Evolutionary conservation across 2,888 invertebrate genomes (phyloP).

Genomic region (Oscheius onirici): DNA sequence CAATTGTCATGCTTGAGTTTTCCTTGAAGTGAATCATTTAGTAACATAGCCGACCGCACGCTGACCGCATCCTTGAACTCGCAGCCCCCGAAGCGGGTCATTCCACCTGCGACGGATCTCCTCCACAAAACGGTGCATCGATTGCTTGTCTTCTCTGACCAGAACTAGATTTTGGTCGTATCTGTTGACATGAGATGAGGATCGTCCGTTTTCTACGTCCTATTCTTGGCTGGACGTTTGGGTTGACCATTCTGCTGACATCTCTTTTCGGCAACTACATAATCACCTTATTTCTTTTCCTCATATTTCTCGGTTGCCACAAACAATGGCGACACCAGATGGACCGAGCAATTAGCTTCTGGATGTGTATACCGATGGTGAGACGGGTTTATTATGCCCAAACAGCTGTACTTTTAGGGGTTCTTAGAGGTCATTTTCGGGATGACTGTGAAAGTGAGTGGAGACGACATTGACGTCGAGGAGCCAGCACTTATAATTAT

Average conservation of each 20-base stretch:
- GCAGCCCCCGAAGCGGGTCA: slow-evolving; percentile 21
- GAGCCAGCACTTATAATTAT: slow-evolving; percentile 84
- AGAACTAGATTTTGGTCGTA: background rate
- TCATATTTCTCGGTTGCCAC: slow-evolving; percentile 58
- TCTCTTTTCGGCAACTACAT: slow-evolving; percentile 67
- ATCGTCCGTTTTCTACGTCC: slow-evolving; percentile 39
- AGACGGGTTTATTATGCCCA: slow-evolving; percentile 15
- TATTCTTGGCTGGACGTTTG: slow-evolving; percentile 60
- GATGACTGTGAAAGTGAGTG: slow-evolving; percentile 61
- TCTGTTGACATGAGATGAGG: slow-evolving; percentile 15
- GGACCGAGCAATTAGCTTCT: slow-evolving; percentile 69
- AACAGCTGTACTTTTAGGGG: slow-evolving; percentile 53
- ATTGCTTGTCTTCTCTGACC: background rate
- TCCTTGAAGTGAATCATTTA: background rate
- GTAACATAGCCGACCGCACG: background rate
- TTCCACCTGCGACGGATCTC: slow-evolving; percentile 21
- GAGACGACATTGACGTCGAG: slow-evolving; percentile 73
- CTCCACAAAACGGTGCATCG: slow-evolving; percentile 10
- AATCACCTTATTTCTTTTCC: slow-evolving; percentile 63
- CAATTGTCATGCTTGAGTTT: too few relatives aligned
- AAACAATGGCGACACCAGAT: slow-evolving; percentile 61
- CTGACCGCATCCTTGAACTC: slow-evolving; percentile 23
- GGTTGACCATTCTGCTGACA: slow-evolving; percentile 53
- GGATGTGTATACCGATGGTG: slow-evolving; percentile 71
- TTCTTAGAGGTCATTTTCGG: slow-evolving; percentile 67